Base-by-base conservation (phyloP, 2,888 invertebrate species). In the Melinopterus prodromus region DNA sequence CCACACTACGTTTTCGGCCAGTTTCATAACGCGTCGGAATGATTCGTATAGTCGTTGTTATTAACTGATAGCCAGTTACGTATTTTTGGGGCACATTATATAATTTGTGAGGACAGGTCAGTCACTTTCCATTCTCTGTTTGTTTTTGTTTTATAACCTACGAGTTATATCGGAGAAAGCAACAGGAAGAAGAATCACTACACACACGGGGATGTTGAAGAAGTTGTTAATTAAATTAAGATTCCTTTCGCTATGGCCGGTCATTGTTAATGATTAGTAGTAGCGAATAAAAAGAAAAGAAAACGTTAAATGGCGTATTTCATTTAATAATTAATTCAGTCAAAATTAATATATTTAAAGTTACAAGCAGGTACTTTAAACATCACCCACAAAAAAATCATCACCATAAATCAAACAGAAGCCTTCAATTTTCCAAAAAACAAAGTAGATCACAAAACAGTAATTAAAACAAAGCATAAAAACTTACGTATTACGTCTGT, bases 1-100 rank as follows among this genome's bases (percentile, higher is more conserved):
- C 53, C 53, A 53, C 53, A 53, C 53, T 53, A 53, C 53, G 53
- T 53, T 53, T 7, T 53, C 3, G 5, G 53, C 9, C 53, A 53
- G 53, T 53, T 53, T 53, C 53, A 53, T 53, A 53, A 53, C 53
- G 7, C 5, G 7, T 1, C 53, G 53, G 53, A 7, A 53, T 53
- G 5, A 53, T 53, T 12, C 53, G 12, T 53, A n/a, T n/a, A 7
- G 53, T 4, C 12, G 53, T 12, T 12, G 53, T 53, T 53, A 53
- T 53, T 53, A 53, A 3, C 53, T 53, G 53, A 53, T 53, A 53
- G 53, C 53, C 53, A 9, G 74, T 74, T 35, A 74, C 35, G 36
- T n/a, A 76, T 81, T 78, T 78, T 70, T 69, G 78, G 77, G 70
- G 69, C 53, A 79, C 77, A 77, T 70, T 80, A 53, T 80, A 80